Conservation (phyloP, 2,888 invertebrate species). For the Diogma glabrata region DNA sequence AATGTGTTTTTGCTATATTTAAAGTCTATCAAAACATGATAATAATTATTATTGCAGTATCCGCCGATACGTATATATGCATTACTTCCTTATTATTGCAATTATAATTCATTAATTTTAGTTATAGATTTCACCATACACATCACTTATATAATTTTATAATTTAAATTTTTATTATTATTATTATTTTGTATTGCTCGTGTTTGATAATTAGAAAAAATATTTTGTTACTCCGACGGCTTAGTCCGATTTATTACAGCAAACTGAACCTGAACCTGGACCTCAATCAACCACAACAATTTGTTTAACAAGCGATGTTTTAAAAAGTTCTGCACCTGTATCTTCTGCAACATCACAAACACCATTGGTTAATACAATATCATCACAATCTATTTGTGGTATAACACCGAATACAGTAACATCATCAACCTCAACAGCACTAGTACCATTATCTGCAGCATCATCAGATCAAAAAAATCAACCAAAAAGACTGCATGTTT, state of each 20-base stretch:
- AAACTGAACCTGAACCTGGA: conserved; percentile 46
- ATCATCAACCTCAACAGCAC: conserved; percentile 36
- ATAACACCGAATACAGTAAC: conserved; percentile 31
- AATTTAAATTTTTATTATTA: background rate
- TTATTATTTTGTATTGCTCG: conserved; percentile 7
- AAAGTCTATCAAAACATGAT: too few relatives aligned
- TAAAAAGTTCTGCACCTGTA: background rate
- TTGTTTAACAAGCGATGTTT: conserved; percentile 1
- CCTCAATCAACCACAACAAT: conserved; percentile 14
- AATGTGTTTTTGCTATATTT: too few relatives aligned
- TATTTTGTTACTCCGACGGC: conserved; percentile 16
- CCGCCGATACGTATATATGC: too few relatives aligned
- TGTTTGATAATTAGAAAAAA: conserved; percentile 8
- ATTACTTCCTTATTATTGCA: too few relatives aligned
- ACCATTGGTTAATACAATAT: background rate
- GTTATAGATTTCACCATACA: too few relatives aligned
- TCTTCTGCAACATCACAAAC: conserved; percentile 24
- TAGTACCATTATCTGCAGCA: conserved; percentile 40
- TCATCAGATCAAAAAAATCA: conserved; percentile 51
- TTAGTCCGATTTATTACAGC: conserved; percentile 47
- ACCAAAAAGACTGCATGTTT: conserved; percentile 95
- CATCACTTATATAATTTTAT: too few relatives aligned
- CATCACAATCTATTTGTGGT: conserved; percentile 13
- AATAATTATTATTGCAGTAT: too few relatives aligned
- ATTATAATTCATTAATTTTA: too few relatives aligned